phyloP scores from a whole-genome alignment of 2,888 invertebrate species.

The Mimumesa dahlbomi region DNA sequence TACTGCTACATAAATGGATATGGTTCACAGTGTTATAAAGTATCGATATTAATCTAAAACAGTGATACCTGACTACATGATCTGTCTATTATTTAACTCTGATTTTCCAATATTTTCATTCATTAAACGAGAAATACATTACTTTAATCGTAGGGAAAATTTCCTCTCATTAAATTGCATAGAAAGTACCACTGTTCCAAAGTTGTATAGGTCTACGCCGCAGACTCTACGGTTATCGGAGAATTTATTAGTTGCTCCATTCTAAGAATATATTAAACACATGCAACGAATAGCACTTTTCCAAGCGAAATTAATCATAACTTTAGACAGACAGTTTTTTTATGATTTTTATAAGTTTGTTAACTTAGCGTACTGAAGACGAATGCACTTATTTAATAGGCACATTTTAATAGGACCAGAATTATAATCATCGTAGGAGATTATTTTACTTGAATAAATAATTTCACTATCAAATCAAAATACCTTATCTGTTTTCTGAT shows the following conservation, averaged over 20 bases:
- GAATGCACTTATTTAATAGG: slow-evolving; percentile 36
- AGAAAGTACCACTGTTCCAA: too few species aligned
- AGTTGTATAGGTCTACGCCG: too few species aligned
- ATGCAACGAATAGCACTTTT: not conserved
- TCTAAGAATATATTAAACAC: too few species aligned
- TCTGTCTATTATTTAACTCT: not conserved
- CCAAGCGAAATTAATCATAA: not conserved
- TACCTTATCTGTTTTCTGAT: slow-evolving; percentile 9
- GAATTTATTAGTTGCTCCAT: too few species aligned
- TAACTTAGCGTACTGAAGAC: slow-evolving; percentile 14
- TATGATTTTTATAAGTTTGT: not conserved
- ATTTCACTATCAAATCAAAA: slow-evolving; percentile 19
- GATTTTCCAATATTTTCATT: not conserved
- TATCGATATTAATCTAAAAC: not conserved
- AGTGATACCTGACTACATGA: not conserved
- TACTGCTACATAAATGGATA: not conserved
- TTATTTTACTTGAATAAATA: slow-evolving; percentile 30
- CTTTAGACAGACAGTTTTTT: not conserved
- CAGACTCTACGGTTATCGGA: too few species aligned
- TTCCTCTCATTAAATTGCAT: too few species aligned
- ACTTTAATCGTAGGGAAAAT: too few species aligned
- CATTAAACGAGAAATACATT: too few species aligned
- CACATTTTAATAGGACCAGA: slow-evolving; percentile 43
- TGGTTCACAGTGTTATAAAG: not conserved
- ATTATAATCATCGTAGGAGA: slow-evolving; percentile 25